phyloP scores from a whole-genome alignment of 1,140 invertebrate species.

The Lepidurus arcticus region DNA sequence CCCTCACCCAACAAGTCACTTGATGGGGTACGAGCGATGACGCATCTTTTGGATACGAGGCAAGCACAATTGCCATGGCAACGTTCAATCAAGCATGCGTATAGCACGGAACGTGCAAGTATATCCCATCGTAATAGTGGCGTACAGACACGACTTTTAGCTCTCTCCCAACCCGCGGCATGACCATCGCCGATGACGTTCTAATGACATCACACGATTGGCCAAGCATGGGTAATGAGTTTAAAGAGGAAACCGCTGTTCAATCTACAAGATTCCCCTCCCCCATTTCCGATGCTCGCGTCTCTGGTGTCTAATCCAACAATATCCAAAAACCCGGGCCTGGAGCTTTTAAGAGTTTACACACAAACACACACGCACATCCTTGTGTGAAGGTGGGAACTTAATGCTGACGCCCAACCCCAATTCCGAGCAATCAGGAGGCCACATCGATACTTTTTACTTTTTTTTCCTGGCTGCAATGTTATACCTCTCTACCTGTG shows the following conservation, averaged over 20 bases:
- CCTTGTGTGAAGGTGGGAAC: too few species aligned
- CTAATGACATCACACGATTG: constrained; percentile 35
- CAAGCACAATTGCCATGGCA: neutral
- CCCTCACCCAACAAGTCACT: neutral
- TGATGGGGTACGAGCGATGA: neutral
- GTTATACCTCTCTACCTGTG: too few species aligned
- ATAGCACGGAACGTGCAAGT: neutral
- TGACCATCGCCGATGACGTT: constrained; percentile 17
- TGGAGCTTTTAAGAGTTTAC: too few species aligned
- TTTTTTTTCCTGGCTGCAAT: too few species aligned
- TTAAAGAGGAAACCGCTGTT: constrained; percentile 19
- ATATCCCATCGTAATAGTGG: neutral
- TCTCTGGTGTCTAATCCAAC: neutral
- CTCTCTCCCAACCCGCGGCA: constrained; percentile 4
- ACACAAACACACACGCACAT: too few species aligned
- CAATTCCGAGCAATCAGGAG: too few species aligned
- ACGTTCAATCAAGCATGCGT: constrained; percentile 12
- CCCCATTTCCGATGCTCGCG: neutral
- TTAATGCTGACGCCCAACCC: too few species aligned
- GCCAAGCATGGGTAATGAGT: constrained; percentile 37
- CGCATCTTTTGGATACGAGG: constrained; percentile 14
- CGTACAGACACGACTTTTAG: neutral
- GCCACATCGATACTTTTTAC: too few species aligned
- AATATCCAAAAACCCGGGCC: neutral
- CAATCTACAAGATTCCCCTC: neutral